Base-by-base conservation (phyloP, 2,888 invertebrate genomes). In the Barypeithes pellucidus region DNA sequence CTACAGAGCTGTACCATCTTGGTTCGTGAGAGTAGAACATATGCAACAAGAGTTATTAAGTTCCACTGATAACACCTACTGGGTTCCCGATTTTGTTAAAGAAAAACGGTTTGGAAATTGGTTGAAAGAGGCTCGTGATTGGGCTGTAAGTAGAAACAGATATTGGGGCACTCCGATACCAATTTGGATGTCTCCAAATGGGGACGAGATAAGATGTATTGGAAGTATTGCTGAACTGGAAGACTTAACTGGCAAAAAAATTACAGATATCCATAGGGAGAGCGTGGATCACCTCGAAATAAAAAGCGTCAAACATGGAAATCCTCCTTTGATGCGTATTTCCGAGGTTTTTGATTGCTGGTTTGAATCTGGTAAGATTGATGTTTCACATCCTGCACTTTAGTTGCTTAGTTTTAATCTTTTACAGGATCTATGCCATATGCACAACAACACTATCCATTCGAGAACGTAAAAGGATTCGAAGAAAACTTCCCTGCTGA, bases 121-220 rank as follows among this genome's bases (percentile, higher is more conserved):
- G 99, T 87, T 99, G 68, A 90, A 92, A 67, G 98, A 99, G 63
- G 99, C 99, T 0, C 91, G 98, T 66, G 99, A 99, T 87, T 99
- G 99, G 98, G 97, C 98, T 16, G 92, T 99, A 24, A 98, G 98
- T 82, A 89, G 99, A 54, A 99, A 99, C 86, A 33, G 99, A 33
- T 99, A 98, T 85, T 99, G 99, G 99, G 99, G 99, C 54, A 99
- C 98, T 41, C 99, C 99, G 0, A 98, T 99, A 77, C 99, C 99
- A 0, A 88, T 99, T 70, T 99, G 99, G 99, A 90, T 95, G 54
- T 97, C 97, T 2, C 91, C 93, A n/a, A 96, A 94, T 84, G 94
- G 94, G 16, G 93, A 96, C 83, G 99, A 99, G 88, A 87, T 96
- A n/a, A 92, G 98, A 9, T 98, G 98, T 84, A 88, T 99, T 59